These are phyloP conservation scores for Falco novaeseelandiae DNA, from an alignment of 2,797 vertebrate species.

Conservation along the genomic window DNA sequence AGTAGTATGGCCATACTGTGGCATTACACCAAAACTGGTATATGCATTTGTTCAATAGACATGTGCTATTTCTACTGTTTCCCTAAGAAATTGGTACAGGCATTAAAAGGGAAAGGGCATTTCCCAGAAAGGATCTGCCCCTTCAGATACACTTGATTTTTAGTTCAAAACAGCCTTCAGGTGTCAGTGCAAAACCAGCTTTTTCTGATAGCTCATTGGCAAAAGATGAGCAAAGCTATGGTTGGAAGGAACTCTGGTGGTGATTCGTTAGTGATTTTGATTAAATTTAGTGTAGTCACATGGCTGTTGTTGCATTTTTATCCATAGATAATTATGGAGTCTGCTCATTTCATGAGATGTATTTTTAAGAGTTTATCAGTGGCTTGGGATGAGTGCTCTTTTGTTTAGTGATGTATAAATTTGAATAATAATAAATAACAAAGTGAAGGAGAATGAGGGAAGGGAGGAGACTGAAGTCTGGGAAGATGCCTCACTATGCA, in stretches of 20 bases:
- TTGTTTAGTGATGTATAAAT: constrained; percentile 73
- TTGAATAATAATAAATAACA: constrained; percentile 74
- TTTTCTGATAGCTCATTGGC: background rate
- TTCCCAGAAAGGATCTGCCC: background rate
- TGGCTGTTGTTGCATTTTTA: constrained; percentile 52
- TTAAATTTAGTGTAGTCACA: constrained; percentile 61
- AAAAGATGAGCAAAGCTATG: constrained; percentile 28
- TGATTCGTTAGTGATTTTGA: constrained; percentile 52
- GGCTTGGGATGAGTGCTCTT: constrained; percentile 72
- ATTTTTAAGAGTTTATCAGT: constrained; percentile 71
- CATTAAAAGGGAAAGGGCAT: background rate
- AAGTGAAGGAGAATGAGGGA: constrained; percentile 19
- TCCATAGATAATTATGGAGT: constrained; percentile 52
- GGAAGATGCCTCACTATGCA: background rate
- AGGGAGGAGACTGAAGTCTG: constrained; percentile 30
- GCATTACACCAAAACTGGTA: background rate
- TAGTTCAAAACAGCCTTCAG: constrained; percentile 42
- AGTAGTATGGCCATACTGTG: background rate
- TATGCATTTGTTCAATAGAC: background rate
- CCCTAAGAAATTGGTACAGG: background rate
- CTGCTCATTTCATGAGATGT: constrained; percentile 68
- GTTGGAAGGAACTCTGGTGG: constrained; percentile 44
- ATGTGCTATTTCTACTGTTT: background rate
- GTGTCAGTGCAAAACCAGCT: constrained; percentile 40
- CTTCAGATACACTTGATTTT: background rate